Evolutionary conservation across 2,113 vertebrate species (phyloP), one percentile per base, ranked within the genome.

Genomic region (Zingel zingel): DNA sequence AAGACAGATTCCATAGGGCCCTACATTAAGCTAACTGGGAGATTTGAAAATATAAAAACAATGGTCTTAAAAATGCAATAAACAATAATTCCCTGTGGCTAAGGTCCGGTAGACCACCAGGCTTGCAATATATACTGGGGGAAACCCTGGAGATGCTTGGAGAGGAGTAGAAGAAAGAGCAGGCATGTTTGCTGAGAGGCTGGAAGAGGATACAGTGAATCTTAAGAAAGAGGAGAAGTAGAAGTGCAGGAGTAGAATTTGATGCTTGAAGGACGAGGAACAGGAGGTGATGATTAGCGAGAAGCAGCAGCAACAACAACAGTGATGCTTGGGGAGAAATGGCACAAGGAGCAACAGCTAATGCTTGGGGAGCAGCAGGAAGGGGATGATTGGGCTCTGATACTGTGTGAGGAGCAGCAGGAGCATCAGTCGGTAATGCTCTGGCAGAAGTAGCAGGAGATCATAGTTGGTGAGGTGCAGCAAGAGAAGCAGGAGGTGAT

Each of bases 401-500:
- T 19, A 50, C 10, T n/a, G 23, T 4, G 30, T 5, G 47, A 62
- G 51, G 39, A 59, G 64, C 54, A 69, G 65, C 65, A 16, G 54
- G 54, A 43, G 53, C 8, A 25, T 45, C 14, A 43, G 39, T 43
- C 39, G 39, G 18, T 18, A 18, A 51, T 2, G 59, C 25, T 33
- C 50, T n/a, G 27, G 36, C 48, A 75, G 61, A 53, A 43, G 47
- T 15, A 75, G 59, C 21, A 54, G 33, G 73, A 69, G 15, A 47
- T 25, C 33, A 13, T 5, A 33, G 53, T 36, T 10, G 11, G 13
- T 43, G 39, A 39, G 11, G 13, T 18, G 39, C 63, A 47, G 39
- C 21, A 25, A 27, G 33, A 43, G n/a, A 25, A 23, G 48, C 33
- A 45, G 30, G 50, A 56, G 30, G 68, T 23, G 48, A 45, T 23